These are phyloP conservation scores for Adela reaumurella DNA, from an alignment of 2,888 invertebrate genomes.

Conservation along the genomic window DNA sequence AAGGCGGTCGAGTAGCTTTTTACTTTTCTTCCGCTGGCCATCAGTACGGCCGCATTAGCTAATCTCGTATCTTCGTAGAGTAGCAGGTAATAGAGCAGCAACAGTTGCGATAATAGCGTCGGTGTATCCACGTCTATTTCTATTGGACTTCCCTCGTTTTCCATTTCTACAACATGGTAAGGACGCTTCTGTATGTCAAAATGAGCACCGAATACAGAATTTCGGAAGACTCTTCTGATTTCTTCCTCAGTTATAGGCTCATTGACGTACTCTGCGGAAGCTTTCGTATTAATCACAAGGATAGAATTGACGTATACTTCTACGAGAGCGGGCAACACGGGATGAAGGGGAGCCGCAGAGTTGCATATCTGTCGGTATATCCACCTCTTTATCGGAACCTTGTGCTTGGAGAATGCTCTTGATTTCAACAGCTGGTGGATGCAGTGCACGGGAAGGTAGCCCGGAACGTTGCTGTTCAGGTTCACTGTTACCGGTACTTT, in stretches of 20 bases:
- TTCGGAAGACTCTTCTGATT: slow-evolving; percentile 78
- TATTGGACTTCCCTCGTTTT: slow-evolving; percentile 46
- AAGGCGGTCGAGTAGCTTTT: slow-evolving; percentile 85
- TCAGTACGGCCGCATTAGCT: slow-evolving; percentile 63
- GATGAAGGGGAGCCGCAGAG: slow-evolving; percentile 87
- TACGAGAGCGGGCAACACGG: slow-evolving; percentile 86
- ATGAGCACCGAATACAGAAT: slow-evolving; percentile 71
- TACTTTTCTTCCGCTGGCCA: slow-evolving; percentile 67
- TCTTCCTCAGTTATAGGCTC: slow-evolving; percentile 90
- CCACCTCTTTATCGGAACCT: slow-evolving; percentile 95
- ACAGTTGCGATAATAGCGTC: slow-evolving; percentile 79
- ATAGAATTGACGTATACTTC: slow-evolving; percentile 95
- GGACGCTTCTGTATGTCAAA: slow-evolving; percentile 58
- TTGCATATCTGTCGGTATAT: slow-evolving; percentile 91
- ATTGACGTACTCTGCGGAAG: slow-evolving; percentile 75
- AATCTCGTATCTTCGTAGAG: slow-evolving; percentile 89
- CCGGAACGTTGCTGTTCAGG: slow-evolving; percentile 83
- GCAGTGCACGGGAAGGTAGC: slow-evolving; percentile 93
- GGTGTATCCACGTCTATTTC: slow-evolving; percentile 59
- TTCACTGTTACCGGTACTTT: slow-evolving; percentile 91
- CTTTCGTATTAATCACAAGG: slow-evolving; percentile 65
- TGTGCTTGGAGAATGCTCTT: slow-evolving; percentile 91
- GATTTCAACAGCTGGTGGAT: slow-evolving; percentile 93
- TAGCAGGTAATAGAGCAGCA: slow-evolving; percentile 87
- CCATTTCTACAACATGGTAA: slow-evolving; percentile 53